A percentile compares a stretch with the other conserved stretches of the same genome.
These are phyloP conservation scores for Cybosia mesomella DNA, from an alignment of 2,888 invertebrate genomes.

Conservation along the genomic window DNA sequence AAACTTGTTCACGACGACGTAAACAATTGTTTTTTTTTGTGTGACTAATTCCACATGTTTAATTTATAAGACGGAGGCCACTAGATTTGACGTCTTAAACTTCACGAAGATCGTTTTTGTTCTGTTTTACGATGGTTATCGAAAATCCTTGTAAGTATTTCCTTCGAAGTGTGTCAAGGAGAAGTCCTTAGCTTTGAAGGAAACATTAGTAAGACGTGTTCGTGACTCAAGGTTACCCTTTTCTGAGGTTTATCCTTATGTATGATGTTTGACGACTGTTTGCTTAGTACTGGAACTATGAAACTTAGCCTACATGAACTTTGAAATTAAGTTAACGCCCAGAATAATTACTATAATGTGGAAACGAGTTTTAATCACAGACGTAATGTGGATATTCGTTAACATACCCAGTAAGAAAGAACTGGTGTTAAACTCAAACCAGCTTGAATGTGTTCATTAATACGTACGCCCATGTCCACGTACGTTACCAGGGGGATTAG, in stretches of 20 bases:
- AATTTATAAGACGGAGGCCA: constrained; percentile 25
- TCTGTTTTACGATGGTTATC: constrained; percentile 26
- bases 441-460: no score
- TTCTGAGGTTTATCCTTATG: constrained; percentile 42
- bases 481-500: no score
- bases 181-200: constrained; percentile 57
- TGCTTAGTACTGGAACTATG: constrained; percentile 17
- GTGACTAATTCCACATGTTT: constrained; percentile 22
- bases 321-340: constrained; percentile 14
- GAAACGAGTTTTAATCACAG: neutral
- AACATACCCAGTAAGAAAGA: no score
- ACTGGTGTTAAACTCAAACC: no score
- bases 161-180: constrained; percentile 65
- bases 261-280: constrained; percentile 25
- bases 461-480: no score
- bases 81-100: constrained; percentile 31
- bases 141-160: constrained; percentile 29
- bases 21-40: constrained; percentile 18
- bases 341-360: neutral
- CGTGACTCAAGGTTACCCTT: constrained; percentile 47
- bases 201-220: constrained; percentile 41
- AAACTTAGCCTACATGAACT: constrained; percentile 20
- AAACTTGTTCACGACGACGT: constrained; percentile 1
- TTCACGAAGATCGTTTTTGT: constrained; percentile 32
- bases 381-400: no score